Base-by-base conservation (phyloP, 2,888 invertebrate species). In the Fabriciana adippe region DNA sequence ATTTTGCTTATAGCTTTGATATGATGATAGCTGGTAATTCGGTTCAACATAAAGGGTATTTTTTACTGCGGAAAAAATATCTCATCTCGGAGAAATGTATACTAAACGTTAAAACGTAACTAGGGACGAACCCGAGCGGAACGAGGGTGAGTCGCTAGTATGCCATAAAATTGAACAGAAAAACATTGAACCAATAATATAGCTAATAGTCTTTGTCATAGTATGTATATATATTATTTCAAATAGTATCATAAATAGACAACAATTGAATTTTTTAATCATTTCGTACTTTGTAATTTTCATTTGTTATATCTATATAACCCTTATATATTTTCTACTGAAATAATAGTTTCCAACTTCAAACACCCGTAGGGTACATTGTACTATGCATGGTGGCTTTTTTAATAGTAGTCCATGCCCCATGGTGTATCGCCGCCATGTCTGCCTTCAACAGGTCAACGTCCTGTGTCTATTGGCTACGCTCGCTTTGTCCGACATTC, bases 341-440 rank as follows among this genome's bases (percentile, higher is more conserved):
- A 59, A 48, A 62, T 66, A 69, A 50, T 48, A 31, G 41, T 56
- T 51, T 54, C 64, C 65, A 63, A 71, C 26, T 56, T 45, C 62
- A 65, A 71, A 71, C 67, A 59, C 59, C 71, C 65, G 53, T 45
- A 64, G 69, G 71, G 62, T 59, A 62, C 13, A 56, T 54, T 54
- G 65, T 79, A 70, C 69, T 72, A 66, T 70, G 72, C 71, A 73
- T 70, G 70, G 73, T 73, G 72, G 74, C 78, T 77, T 75, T 18
- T 77, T 79, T 82, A 83, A 85, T 84, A 78, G 82, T 77, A 75
- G 78, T 76, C 53, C 53, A 61, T 61, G 66, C 60, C 61, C 79
- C 77, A 86, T 88, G 85, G 87, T 81, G 81, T 83, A 79, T 77
- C 86, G 86, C 84, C 89, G 88, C 86, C 85, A 84, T 86, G 90